Conservation (phyloP, 2,888 invertebrate species). For the Eustalomyia histrio region DNA sequence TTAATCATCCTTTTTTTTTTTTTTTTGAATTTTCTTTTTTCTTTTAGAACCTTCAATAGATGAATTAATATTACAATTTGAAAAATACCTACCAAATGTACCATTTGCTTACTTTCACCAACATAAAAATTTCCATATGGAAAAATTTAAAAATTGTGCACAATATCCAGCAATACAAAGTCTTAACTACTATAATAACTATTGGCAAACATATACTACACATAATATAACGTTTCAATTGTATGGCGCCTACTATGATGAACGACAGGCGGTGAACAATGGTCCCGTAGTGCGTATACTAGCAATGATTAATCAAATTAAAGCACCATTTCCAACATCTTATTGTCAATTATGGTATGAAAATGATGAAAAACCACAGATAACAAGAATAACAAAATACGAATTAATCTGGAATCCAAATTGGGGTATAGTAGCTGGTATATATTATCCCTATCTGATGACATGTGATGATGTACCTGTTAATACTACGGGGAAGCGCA, state of each 20-base stretch:
- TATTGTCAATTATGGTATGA: constrained; percentile 52
- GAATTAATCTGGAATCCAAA: constrained; percentile 94
- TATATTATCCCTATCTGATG: constrained; percentile 92
- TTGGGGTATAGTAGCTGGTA: constrained; percentile 86
- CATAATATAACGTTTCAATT: constrained; percentile 89
- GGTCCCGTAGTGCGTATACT: constrained; percentile 31
- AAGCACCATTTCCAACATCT: constrained; percentile 17
- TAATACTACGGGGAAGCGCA: constrained; percentile 5
- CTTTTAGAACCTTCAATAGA: constrained; percentile 28
- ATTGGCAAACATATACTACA: constrained; percentile 39
- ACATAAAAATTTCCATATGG: constrained; percentile 25
- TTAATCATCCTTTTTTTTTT: not conserved
- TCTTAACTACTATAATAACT: constrained; percentile 47
- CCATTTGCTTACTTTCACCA: constrained; percentile 37
- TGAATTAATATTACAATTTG: constrained; percentile 8
- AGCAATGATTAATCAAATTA: constrained; percentile 24
- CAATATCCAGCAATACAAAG: constrained; percentile 34
- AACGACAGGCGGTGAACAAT: constrained; percentile 77
- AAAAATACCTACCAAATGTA: constrained; percentile 37
- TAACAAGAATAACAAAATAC: constrained; percentile 90
- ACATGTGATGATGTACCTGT: constrained; percentile 89
- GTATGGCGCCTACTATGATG: constrained; percentile 92
- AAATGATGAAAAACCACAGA: constrained; percentile 85
- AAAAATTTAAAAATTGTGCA: constrained; percentile 46
- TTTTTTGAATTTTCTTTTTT: not conserved